A percentile compares a stretch with the other conserved stretches of the same genome.
Conservation (phyloP, 2,797 vertebrate species). For the Pempheris klunzingeri region DNA sequence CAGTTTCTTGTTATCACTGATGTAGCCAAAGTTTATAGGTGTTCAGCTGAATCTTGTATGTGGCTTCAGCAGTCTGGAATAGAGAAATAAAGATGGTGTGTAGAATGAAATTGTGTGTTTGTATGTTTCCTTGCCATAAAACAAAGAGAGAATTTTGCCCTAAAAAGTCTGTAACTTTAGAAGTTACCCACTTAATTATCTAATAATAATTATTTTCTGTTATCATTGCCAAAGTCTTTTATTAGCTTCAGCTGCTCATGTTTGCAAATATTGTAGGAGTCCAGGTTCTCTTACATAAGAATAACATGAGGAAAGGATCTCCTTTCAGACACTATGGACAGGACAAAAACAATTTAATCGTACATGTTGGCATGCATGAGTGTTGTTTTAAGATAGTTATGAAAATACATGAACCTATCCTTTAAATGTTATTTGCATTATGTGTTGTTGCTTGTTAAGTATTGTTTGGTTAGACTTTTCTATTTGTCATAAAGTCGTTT, state of each 20-base stretch:
- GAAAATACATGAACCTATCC: background rate
- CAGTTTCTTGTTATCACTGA: background rate
- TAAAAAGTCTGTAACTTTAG: background rate
- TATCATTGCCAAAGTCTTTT: background rate
- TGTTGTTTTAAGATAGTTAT: background rate
- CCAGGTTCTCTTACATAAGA: background rate
- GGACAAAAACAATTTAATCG: background rate
- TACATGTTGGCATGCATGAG: background rate
- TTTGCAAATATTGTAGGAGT: background rate
- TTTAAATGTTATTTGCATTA: constrained; percentile 12
- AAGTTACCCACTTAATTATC: background rate
- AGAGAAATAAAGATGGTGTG: background rate
- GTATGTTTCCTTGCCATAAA: background rate
- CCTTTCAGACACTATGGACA: background rate
- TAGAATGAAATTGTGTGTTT: no score
- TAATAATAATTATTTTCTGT: no score
- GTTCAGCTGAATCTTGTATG: background rate
- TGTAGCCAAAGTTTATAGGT: constrained; percentile 3
- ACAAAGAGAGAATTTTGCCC: background rate
- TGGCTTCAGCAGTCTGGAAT: background rate
- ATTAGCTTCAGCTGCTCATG: background rate
- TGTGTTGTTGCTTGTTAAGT: constrained; percentile 24
- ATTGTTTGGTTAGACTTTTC: constrained; percentile 31
- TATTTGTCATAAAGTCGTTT: constrained; percentile 43
- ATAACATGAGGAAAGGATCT: background rate